Base-by-base conservation (phyloP, 2,797 vertebrate genomes). In the Urocyon cinereoargenteus region DNA sequence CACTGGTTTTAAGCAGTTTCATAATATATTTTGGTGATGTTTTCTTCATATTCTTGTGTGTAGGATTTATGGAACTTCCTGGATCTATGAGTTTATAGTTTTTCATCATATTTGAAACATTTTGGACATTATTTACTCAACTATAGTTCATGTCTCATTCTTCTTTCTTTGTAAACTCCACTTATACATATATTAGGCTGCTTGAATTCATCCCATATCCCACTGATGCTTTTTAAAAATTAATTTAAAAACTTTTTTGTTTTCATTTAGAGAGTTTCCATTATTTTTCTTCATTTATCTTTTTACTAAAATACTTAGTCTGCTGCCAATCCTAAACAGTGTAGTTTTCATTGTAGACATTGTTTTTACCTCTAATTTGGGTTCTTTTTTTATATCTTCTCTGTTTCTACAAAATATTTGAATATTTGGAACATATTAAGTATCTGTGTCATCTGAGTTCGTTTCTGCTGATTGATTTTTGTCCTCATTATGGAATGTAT, bases 321-420 rank as follows among this genome's bases (percentile, higher is more conserved):
- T 64, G 45, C 22, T 55, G 18, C 19, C n/a, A 68, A 61, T 70
- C 15, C 19, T 79, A 78, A 94, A 34, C 4, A 22, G 19, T 22
- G 4, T 55, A 22, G 40, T 40, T 90, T 77, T 90, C 61, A 79
- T 91, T 12, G 59, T 2, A 77, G 31, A 72, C 21, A 61, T 53
- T 79, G 22, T 86, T 85, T 89, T 68, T 79, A 68, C 18, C 21
- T 90, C 66, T 53, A 21, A 82, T 87, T 86, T 86, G 36, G 11
- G 19, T 73, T 61, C n/a, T 84, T 91, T 94, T 94, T 59, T 59
- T 68, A 79, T 72, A 59, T 70, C n/a, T 91, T 87, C 28, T 40
- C 14, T 28, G 13, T 85, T 55, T 90, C 21, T 18, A 78, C 12
- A 77, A 78, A 90, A 40, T 61, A 84, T 77, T 77, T 68, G 34